Evolutionary conservation across 1,140 invertebrate genomes (phyloP), one percentile per base, ranked within the genome.

Genomic region (Drosophila guanche): DNA sequence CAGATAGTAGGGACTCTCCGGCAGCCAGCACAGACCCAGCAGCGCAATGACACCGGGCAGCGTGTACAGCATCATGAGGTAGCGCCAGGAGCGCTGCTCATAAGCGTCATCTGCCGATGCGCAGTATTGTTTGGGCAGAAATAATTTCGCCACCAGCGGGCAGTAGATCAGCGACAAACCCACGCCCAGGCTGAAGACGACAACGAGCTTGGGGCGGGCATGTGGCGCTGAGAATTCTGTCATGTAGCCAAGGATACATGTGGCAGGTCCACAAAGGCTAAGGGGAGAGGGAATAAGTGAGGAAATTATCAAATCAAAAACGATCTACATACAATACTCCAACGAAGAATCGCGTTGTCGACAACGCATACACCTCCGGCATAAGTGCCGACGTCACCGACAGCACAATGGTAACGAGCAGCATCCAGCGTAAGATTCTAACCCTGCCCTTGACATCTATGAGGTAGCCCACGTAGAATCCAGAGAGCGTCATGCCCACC

Each of bases 1-100:
- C 4, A 55, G 42, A n/a, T 27, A 70, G 23, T 59, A 40, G 3
- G 68, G 68, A 1, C 46, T 71, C 29, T 71, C 68, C 16, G 69
- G 69, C 25, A 72, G 27, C 1, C 48, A n/a, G 5, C 25, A 20
- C 5, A 68, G 4, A 1, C 20, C 45, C 1, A 69, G 0, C 1
- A 68, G 14, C 1, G 8, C 53, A 2, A 69, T 1, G 12, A 48
- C 20, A 8, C 68, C 68, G 7, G 68, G 68, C 0, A 60, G 3
- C 2, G 25, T n/a, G 3, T 53, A 5, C 5, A 14, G 2, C 33
- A 52, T 12, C 54, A 69, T 20, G 0, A 48, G 50, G 12, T 47
- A 47, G 12, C 65, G 65, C 68, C 68, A 71, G 7, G 42, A 12
- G 0, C 46, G 65, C 20, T 60, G 0, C 0, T 22, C 7, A n/a